Conservation (phyloP, 2,888 invertebrate genomes). For the Hipparchia semele region DNA sequence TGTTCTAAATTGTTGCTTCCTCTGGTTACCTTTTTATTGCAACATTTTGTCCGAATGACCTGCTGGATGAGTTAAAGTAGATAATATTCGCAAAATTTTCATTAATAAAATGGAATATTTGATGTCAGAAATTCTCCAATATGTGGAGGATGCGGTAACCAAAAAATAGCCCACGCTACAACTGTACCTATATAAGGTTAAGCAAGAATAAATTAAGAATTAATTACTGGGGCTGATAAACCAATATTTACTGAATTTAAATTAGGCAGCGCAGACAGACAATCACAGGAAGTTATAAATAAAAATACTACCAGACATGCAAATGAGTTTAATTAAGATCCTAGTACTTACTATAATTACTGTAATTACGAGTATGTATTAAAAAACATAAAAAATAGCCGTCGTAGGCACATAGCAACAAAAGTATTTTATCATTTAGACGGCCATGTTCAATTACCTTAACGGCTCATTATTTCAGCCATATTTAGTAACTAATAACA, state of each 20-base stretch:
- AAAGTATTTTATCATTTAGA: constrained; percentile 8
- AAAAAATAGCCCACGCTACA: constrained; percentile 7
- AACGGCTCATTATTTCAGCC: constrained; percentile 44
- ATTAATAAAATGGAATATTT: not conserved
- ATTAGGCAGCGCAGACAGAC: not conserved
- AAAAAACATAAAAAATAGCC: not conserved
- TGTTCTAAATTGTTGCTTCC: no score
- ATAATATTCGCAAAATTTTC: no score
- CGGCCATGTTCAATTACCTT: constrained; percentile 33
- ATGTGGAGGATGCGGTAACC: constrained; percentile 6
- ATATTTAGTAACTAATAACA: constrained; percentile 40
- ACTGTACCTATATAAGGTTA: not conserved
- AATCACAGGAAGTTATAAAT: constrained; percentile 16
- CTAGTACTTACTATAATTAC: not conserved
- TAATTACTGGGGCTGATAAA: not conserved
- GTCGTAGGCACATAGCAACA: constrained; percentile 4
- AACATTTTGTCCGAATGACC: no score
- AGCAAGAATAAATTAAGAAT: not conserved
- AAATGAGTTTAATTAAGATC: constrained; percentile 3
- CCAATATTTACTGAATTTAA: constrained; percentile 7
- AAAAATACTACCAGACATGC: constrained; percentile 9
- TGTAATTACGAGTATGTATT: not conserved
- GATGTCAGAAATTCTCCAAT: constrained; percentile 4
- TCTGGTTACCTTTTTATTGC: no score
- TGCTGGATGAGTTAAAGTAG: no score